phyloP scores from a whole-genome alignment of 2,113 vertebrate species.

The Vicugna pacos region DNA sequence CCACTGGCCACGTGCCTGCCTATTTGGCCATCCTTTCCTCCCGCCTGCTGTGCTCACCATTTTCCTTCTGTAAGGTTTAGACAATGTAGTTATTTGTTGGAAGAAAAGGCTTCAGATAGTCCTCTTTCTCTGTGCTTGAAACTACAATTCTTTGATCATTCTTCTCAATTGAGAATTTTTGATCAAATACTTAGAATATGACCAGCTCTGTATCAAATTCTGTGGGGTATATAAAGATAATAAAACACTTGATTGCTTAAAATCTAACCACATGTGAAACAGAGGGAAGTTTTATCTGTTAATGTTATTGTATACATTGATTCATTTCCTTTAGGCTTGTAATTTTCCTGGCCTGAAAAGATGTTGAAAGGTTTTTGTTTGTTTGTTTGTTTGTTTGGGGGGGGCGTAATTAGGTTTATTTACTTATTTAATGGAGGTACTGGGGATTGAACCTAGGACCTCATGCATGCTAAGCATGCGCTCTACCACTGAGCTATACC shows the following conservation, averaged over 20 bases:
- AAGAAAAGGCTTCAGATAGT: constrained; percentile 14
- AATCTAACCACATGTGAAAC: constrained; percentile 20
- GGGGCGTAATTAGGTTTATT: no score
- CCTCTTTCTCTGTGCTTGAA: neutral
- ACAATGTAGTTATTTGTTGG: constrained; percentile 12
- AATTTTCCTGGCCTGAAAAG: neutral
- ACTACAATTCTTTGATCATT: neutral
- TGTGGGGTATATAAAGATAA: neutral
- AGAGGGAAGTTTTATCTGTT: neutral
- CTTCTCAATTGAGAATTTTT: constrained; percentile 26
- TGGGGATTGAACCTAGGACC: no score
- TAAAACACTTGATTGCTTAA: constrained; percentile 26
- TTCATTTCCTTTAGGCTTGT: neutral
- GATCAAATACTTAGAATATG: neutral
- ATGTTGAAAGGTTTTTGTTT: neutral
- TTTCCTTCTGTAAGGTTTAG: constrained; percentile 54
- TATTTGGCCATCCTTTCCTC: constrained; percentile 42
- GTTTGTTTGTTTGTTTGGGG: no score
- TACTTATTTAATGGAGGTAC: no score
- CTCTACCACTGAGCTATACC: no score
- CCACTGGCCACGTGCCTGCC: neutral
- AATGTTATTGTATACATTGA: constrained; percentile 34
- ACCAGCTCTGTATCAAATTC: neutral
- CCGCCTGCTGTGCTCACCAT: neutral
- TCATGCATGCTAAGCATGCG: no score